Conservation (phyloP, 1,140 invertebrate species). For the Calosoma granatense region DNA sequence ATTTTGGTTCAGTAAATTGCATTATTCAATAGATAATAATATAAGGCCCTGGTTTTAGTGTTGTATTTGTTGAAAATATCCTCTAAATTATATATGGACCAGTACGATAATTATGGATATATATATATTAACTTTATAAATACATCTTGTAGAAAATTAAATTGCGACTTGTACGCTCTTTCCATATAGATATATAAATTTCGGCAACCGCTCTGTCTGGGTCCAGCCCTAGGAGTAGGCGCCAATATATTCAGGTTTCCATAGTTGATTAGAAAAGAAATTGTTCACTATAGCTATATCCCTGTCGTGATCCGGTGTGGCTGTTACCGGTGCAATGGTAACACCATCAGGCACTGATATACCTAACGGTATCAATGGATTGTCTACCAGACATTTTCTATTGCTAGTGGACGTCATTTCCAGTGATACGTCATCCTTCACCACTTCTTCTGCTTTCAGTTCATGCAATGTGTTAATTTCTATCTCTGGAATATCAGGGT, state of each 20-base stretch:
- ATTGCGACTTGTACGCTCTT: conserved; percentile 2
- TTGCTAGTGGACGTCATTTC: conserved; percentile 11
- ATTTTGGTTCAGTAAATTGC: no score
- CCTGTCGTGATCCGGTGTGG: conserved; percentile 32
- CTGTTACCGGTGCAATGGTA: conserved; percentile 34
- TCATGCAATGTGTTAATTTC: conserved; percentile 4
- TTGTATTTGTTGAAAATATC: no score
- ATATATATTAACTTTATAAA: no score
- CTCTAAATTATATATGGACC: no score
- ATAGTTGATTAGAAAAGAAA: conserved; percentile 45
- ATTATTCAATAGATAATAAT: no score
- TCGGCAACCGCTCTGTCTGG: not conserved
- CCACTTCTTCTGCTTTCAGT: conserved; percentile 3
- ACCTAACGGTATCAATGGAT: conserved; percentile 34
- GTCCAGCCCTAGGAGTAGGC: conserved; percentile 28
- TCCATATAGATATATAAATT: no score
- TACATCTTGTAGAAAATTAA: no score
- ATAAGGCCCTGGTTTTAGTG: no score
- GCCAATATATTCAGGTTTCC: conserved; percentile 45
- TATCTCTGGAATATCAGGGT: not conserved
- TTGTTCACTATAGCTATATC: conserved; percentile 41
- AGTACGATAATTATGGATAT: no score
- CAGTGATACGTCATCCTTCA: not conserved
- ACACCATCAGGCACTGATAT: conserved; percentile 35
- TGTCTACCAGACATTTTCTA: conserved; percentile 22